These are phyloP conservation scores for Coryphaenoides rupestris DNA, from an alignment of 2,113 vertebrate species.

Conservation along the genomic window DNA sequence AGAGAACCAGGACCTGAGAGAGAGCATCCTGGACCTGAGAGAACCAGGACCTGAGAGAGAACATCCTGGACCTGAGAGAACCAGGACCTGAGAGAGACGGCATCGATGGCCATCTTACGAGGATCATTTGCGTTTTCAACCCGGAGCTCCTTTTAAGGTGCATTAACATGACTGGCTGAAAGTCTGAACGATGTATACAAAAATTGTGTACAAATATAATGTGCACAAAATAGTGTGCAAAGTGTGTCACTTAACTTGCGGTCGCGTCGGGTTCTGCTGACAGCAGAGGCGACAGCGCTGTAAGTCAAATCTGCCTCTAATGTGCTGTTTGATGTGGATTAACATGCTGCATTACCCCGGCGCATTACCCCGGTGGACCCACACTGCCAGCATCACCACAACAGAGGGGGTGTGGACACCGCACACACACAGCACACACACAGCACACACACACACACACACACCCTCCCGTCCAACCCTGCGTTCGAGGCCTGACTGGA, in stretches of 20 bases:
- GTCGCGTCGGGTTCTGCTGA: conserved; percentile 3
- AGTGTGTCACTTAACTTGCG: conserved; percentile 14
- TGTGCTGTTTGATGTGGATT: conserved; percentile 71
- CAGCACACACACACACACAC: conserved; percentile 10
- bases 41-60: too few species aligned
- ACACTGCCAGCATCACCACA: conserved; percentile 65
- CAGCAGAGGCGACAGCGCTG: conserved; percentile 26
- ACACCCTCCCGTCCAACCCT: conserved; percentile 44
- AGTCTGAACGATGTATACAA: conserved; percentile 52
- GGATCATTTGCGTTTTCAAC: too few species aligned
- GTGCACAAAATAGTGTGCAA: too few species aligned
- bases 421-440: conserved; percentile 17
- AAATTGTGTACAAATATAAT: background rate
- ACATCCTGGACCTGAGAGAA: too few species aligned
- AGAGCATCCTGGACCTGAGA: too few species aligned
- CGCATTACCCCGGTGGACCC: conserved; percentile 63
- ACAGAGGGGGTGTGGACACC: too few species aligned
- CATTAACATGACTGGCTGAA: too few species aligned
- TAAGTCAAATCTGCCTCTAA: conserved; percentile 58
- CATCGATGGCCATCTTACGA: too few species aligned
- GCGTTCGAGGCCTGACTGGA: conserved; percentile 55
- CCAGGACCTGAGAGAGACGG: too few species aligned
- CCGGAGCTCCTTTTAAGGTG: too few species aligned
- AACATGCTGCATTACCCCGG: conserved; percentile 73
- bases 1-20: too few species aligned